phyloP scores from a whole-genome alignment of 2,888 invertebrate species.

The Hydroisotoma schaefferi region DNA sequence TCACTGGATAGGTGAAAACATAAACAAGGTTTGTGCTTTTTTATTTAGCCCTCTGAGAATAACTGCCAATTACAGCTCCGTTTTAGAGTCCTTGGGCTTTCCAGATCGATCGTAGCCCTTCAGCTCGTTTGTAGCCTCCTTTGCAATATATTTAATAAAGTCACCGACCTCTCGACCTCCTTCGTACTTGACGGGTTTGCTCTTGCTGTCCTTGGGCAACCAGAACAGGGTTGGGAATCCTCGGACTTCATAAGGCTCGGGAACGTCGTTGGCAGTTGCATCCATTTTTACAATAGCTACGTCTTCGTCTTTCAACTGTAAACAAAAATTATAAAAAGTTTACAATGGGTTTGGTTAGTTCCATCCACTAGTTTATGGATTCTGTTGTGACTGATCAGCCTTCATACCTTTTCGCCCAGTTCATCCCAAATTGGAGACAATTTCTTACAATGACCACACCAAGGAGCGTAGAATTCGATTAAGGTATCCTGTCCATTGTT shows the following conservation, averaged over 20 bases:
- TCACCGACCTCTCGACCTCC: slow-evolving; percentile 91
- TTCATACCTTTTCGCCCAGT: slow-evolving; percentile 74
- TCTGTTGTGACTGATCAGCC: background rate
- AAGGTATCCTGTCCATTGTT: slow-evolving; percentile 89
- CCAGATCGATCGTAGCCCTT: slow-evolving; percentile 84
- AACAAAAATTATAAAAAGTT: slow-evolving; percentile 21
- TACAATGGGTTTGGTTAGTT: background rate
- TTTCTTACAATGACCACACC: slow-evolving; percentile 99
- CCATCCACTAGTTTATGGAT: no score
- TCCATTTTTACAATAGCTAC: slow-evolving; percentile 96
- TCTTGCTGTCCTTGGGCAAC: slow-evolving; percentile 77
- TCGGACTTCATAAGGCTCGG: slow-evolving; percentile 80
- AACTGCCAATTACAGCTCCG: slow-evolving; percentile 58
- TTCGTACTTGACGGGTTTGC: slow-evolving; percentile 78
- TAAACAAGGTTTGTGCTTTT: background rate
- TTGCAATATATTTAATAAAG: slow-evolving; percentile 90
- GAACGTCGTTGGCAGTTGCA: slow-evolving; percentile 97
- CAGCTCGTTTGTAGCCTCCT: slow-evolving; percentile 83
- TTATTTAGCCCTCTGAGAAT: background rate
- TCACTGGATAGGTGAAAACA: background rate
- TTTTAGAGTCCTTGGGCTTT: slow-evolving; percentile 60
- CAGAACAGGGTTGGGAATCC: slow-evolving; percentile 99
- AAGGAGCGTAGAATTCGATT: slow-evolving; percentile 98
- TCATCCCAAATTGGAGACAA: slow-evolving; percentile 91
- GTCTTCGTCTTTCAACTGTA: slow-evolving; percentile 73